These are phyloP conservation scores for Empis stercorea DNA, from an alignment of 2,888 invertebrate species.

Conservation along the genomic window DNA sequence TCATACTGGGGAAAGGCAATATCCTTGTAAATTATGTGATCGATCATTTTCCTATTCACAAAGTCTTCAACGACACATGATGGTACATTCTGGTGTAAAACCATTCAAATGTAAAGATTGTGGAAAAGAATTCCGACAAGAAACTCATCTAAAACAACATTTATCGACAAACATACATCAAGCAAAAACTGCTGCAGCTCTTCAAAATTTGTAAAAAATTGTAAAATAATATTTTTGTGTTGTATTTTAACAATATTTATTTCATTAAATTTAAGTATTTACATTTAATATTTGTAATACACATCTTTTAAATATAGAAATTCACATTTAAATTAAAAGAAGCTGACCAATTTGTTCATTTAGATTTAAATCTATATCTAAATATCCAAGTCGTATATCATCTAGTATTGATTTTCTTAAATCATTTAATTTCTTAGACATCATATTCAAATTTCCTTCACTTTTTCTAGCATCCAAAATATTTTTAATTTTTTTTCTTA, in stretches of 20 bases:
- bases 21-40: conserved; percentile 19
- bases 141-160: conserved; percentile 32
- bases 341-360: too few species aligned
- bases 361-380: background rate
- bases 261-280: too few species aligned
- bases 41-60: conserved; percentile 28
- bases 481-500: conserved; percentile 21
- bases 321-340: too few species aligned
- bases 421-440: conserved; percentile 19
- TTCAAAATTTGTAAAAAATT: too few species aligned
- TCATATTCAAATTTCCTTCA: conserved; percentile 7
- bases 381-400: background rate
- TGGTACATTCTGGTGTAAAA: conserved; percentile 26
- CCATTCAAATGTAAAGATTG: conserved; percentile 28
- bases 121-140: conserved; percentile 28
- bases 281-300: too few species aligned
- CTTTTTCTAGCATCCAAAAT: conserved; percentile 3
- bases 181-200: background rate
- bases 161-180: conserved; percentile 29
- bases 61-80: conserved; percentile 27
- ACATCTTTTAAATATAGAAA: too few species aligned
- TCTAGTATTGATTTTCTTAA: conserved; percentile 22
- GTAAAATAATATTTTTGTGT: too few species aligned
- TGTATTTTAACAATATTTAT: too few species aligned
- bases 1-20: background rate